A percentile compares a stretch with the other conserved stretches of the same genome.
These are phyloP conservation scores for Epizoanthus stellaris DNA, from an alignment of 92 coral and sea anemone species.

Conservation along the genomic window DNA sequence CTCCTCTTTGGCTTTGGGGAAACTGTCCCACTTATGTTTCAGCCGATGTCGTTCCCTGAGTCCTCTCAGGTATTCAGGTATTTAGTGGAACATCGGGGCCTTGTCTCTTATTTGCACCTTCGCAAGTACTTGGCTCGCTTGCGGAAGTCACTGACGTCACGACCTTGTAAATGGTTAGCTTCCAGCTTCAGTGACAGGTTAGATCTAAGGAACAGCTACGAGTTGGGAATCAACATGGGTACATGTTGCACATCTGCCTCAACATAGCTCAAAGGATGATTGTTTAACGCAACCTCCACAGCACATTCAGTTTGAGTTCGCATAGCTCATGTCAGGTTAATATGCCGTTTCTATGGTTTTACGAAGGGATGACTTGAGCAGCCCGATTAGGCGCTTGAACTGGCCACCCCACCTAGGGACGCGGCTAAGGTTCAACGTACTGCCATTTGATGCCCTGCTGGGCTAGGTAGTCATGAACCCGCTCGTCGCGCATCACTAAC, in stretches of 20 bases:
- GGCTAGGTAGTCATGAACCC: conserved; percentile 3
- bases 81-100: too few species aligned
- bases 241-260: conserved; percentile 32
- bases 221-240: conserved; percentile 13
- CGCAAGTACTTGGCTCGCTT: too few species aligned
- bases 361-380: background rate
- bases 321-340: conserved; percentile 5
- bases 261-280: conserved; percentile 24
- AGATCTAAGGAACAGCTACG: background rate
- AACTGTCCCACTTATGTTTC: background rate
- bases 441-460: conserved; percentile 2
- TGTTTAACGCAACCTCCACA: conserved; percentile 24
- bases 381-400: background rate
- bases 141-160: too few species aligned
- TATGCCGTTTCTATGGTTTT: background rate
- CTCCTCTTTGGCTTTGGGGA: conserved; percentile 3
- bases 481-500: background rate
- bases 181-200: conserved; percentile 25
- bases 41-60: too few species aligned
- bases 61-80: too few species aligned
- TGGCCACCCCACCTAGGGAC: conserved; percentile 27
- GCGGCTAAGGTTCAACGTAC: background rate
- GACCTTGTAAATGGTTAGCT: conserved; percentile 10
- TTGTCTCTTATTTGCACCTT: too few species aligned
- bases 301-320: background rate